Base-by-base conservation (phyloP, 2,797 vertebrate genomes). In the Myripristis murdjan region DNA sequence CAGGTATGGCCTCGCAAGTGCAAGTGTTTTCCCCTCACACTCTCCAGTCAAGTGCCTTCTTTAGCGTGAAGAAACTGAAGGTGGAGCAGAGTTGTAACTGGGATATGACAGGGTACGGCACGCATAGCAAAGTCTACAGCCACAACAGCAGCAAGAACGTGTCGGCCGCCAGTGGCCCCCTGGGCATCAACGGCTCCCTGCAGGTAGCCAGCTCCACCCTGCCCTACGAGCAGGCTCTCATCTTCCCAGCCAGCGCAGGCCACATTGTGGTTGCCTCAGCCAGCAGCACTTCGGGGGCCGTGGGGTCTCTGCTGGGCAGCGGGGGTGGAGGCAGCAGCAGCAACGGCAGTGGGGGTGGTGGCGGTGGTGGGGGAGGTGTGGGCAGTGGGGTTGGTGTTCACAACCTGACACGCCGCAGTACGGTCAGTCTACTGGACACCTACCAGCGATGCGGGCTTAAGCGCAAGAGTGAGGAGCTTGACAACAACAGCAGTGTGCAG, bases 1-100 rank as follows among this genome's bases (percentile, higher is more conserved):
- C 93, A 99, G 98, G 97, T 97, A 99, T 99, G 98, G 98, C 97
- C 97, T 98, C 97, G 93, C 97, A 97, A 96, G 97, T 98, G 96
- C 97, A 98, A 95, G 96, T 97, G 92, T 98, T 98, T 94, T 97
- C 97, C 95, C 96, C 97, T 92, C 97, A 96, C 95, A 95, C 96
- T 95, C 96, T 98, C 93, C 97, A 97, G 93, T 98, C 97, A 96
- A 98, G 97, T 97, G 97, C 98, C 97, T 99, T 98, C 97, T 99
- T 97, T 98, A 99, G 97, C 89, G 97, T 98, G 96, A 99, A 99
- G 96, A 99, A 98, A 95, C 95, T 98, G 92, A 99, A 99, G 96
- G 96, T 99, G 91, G 98, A 99, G 96, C 96, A 96, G 84, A 96
- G 96, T 92, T 96, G 96, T 52, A 95, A 93, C 96, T 99, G 98